These are phyloP conservation scores for Alouatta palliata DNA, from an alignment of 2,113 vertebrate genomes.

Conservation along the genomic window DNA sequence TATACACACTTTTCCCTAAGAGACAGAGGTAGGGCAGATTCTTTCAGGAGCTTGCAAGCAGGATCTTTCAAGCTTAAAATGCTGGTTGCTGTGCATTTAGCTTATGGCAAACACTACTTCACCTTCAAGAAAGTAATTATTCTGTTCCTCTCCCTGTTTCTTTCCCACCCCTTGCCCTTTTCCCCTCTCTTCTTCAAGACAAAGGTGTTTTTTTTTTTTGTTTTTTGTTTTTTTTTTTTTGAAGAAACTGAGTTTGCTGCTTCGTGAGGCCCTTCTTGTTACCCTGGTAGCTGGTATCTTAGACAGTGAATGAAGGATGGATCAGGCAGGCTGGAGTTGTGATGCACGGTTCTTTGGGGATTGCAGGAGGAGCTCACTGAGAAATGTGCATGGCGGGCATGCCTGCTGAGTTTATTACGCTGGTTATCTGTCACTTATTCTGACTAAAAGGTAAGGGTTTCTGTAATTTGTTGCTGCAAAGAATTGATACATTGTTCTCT, in stretches of 20 bases:
- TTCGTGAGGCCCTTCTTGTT: slow-evolving; percentile 78
- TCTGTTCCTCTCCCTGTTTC: slow-evolving; percentile 48
- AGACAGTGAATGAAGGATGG: slow-evolving; percentile 83
- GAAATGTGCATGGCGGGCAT: slow-evolving; percentile 77
- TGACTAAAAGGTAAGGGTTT: slow-evolving; percentile 85
- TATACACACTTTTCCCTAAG: neutral
- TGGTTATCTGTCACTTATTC: slow-evolving; percentile 79
- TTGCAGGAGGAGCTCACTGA: slow-evolving; percentile 76
- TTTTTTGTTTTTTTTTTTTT: slow-evolving; percentile 58
- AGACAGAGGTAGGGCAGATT: slow-evolving; percentile 40
- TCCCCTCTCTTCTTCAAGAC: slow-evolving; percentile 79
- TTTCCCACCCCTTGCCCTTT: slow-evolving; percentile 25
- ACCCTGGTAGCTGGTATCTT: slow-evolving; percentile 85
- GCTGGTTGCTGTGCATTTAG: slow-evolving; percentile 63
- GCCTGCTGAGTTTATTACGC: slow-evolving; percentile 81
- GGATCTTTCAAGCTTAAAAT: slow-evolving; percentile 78
- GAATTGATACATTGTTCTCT: slow-evolving; percentile 81
- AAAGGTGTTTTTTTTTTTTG: slow-evolving; percentile 62
- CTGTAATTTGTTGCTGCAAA: slow-evolving; percentile 68
- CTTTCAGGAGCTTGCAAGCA: slow-evolving; percentile 70
- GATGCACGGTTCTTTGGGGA: slow-evolving; percentile 80
- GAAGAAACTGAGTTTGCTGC: slow-evolving; percentile 82
- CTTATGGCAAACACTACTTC: slow-evolving; percentile 71
- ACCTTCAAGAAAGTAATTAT: slow-evolving; percentile 74
- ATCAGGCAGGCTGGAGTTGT: slow-evolving; percentile 79